Percentiles rank a stretch among this genome's conserved stretches.
phyloP scores from a whole-genome alignment of 2,113 vertebrate species.

The Oxygymnocypris stewartii region DNA sequence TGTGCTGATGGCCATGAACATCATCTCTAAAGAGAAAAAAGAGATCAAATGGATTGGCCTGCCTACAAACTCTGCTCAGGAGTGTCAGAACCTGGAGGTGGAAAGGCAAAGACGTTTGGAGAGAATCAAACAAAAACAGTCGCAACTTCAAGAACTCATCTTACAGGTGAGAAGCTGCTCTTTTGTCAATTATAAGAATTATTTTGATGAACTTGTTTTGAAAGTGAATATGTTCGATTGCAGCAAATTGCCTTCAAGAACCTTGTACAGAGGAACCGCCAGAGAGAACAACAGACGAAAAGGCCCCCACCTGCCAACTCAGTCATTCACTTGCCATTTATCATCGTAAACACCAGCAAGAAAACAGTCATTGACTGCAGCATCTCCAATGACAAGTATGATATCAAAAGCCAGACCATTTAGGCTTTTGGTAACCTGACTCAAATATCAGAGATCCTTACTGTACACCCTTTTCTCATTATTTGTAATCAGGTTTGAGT shows the following conservation, averaged over 20 bases:
- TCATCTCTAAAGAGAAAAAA: constrained; percentile 99
- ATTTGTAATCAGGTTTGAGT: constrained; percentile 85
- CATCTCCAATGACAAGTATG: constrained; percentile 98
- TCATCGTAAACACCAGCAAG: constrained; percentile 99
- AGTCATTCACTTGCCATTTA: constrained; percentile 96
- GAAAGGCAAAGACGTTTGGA: constrained; percentile 94
- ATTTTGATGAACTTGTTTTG: not conserved
- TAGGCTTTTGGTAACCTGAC: not conserved
- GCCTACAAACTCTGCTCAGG: constrained; percentile 98
- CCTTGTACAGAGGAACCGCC: constrained; percentile 93
- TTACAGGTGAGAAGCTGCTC: constrained; percentile 83
- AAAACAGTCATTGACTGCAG: constrained; percentile 99
- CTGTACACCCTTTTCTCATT: not conserved
- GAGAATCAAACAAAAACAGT: constrained; percentile 98
- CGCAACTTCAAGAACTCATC: constrained; percentile 97
- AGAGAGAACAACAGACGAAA: constrained; percentile 89
- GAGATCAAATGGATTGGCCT: constrained; percentile 99
- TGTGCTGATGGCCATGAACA: constrained; percentile 99
- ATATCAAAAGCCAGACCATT: not conserved
- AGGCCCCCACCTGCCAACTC: constrained; percentile 92
- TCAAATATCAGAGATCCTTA: not conserved
- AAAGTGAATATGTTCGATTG: constrained; percentile 18
- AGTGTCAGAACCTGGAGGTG: constrained; percentile 98
- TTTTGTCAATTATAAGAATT: not conserved
- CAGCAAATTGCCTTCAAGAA: constrained; percentile 99